Conservation (phyloP, 2,888 invertebrate genomes). For the Caenorhabditis macrosperma region DNA sequence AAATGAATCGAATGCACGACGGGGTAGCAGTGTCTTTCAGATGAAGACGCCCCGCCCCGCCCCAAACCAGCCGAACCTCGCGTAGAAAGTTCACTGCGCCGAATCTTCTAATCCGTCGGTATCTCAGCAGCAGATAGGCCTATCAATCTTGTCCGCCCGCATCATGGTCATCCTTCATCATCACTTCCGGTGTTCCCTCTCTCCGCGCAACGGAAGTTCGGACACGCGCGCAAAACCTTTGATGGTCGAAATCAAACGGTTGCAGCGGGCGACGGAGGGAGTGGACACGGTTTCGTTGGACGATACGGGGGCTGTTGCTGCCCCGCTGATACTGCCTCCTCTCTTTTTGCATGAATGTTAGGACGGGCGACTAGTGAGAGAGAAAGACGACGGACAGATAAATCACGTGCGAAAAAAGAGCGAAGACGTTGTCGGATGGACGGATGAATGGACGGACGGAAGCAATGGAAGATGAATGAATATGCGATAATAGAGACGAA, state of each 20-base stretch:
- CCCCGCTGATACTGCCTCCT: conserved; percentile 18
- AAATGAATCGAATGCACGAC: not conserved
- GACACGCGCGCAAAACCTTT: conserved; percentile 40
- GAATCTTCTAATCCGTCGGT: not conserved
- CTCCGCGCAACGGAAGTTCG: conserved; percentile 39
- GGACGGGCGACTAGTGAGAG: conserved; percentile 23
- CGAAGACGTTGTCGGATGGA: conserved; percentile 7
- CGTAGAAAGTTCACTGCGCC: conserved; percentile 19
- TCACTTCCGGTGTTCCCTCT: conserved; percentile 51
- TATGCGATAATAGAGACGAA: not conserved
- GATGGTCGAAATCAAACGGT: conserved; percentile 47
- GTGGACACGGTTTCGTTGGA: conserved; percentile 30
- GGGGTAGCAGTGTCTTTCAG: not conserved
- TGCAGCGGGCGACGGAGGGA: conserved; percentile 8
- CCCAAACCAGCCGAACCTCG: conserved; percentile 1
- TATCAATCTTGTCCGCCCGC: conserved; percentile 44
- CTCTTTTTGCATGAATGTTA: conserved; percentile 36
- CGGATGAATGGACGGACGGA: conserved; percentile 23
- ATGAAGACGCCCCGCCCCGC: not conserved
- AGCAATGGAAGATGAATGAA: conserved; percentile 3
- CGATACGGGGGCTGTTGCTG: conserved; percentile 22
- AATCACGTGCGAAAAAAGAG: conserved; percentile 42
- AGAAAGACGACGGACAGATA: conserved; percentile 19
- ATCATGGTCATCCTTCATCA: conserved; percentile 17
- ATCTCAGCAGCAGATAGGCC: conserved; percentile 6